These are phyloP conservation scores for Drosophila melanosoma DNA, from an alignment of 2,888 invertebrate species.

Conservation along the genomic window DNA sequence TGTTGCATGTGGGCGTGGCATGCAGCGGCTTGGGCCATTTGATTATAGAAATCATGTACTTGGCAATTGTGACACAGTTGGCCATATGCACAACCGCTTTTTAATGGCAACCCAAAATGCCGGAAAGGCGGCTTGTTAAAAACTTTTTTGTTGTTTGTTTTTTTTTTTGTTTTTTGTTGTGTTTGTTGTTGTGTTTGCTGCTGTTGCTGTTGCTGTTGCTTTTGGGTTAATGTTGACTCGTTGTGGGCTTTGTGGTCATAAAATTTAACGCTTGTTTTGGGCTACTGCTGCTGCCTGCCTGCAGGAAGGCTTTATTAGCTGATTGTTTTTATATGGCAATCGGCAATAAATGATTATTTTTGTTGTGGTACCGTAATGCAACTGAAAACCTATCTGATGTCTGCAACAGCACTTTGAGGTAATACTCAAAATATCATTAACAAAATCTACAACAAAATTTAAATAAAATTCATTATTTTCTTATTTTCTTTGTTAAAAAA, in stretches of 20 bases:
- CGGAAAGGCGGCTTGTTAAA: conserved; percentile 72
- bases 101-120: conserved; percentile 34
- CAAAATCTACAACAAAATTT: neutral
- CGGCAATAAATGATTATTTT: conserved; percentile 59
- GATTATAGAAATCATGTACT: conserved; percentile 61
- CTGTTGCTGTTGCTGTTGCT: conserved; percentile 16
- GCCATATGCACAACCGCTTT: conserved; percentile 42
- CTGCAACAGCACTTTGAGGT: conserved; percentile 6
- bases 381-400: conserved; percentile 8
- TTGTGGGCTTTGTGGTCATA: conserved; percentile 70
- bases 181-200: conserved; percentile 18
- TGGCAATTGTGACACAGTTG: conserved; percentile 72
- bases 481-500: no score
- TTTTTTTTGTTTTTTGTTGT: conserved; percentile 28
- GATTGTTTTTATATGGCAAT: conserved; percentile 61
- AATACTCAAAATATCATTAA: neutral
- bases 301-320: conserved; percentile 64
- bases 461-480: no score
- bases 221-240: conserved; percentile 37
- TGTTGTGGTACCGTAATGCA: conserved; percentile 59
- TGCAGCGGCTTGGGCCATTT: conserved; percentile 47
- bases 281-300: conserved; percentile 37
- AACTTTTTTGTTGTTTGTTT: conserved; percentile 49
- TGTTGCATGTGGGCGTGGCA: conserved; percentile 44
- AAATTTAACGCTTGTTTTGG: conserved; percentile 70